Percentiles rank a stretch among this genome's conserved stretches.
Conservation (phyloP, 2,797 vertebrate genomes). For the Loris lydekkerianus region DNA sequence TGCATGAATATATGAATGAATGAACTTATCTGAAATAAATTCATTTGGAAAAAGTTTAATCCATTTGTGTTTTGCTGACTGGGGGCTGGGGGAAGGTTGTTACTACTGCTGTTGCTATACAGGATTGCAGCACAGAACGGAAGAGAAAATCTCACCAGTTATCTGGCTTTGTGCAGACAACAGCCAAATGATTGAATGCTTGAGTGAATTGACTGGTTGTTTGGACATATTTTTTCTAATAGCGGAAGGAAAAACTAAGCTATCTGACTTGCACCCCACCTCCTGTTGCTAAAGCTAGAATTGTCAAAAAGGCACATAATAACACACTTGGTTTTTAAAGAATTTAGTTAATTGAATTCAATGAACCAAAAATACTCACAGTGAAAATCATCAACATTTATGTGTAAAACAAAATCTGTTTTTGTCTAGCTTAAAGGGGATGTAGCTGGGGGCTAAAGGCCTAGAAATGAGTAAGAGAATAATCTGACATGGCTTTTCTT, state of each 20-base stretch:
- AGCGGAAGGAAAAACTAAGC: not conserved
- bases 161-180: not conserved
- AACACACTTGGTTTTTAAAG: constrained; percentile 69
- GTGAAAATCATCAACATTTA: constrained; percentile 73
- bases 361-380: constrained; percentile 71
- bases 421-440: constrained; percentile 52
- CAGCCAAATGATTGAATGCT: constrained; percentile 12
- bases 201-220: not conserved
- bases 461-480: not conserved
- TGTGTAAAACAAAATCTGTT: constrained; percentile 73
- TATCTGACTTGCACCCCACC: not conserved
- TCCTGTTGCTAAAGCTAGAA: not conserved
- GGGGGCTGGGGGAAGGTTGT: not conserved
- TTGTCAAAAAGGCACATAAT: constrained; percentile 52
- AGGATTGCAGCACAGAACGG: not conserved
- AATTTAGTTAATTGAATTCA: constrained; percentile 75
- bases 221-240: not conserved
- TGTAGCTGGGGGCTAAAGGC: constrained; percentile 13
- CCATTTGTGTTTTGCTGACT: not conserved
- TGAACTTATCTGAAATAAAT: not conserved
- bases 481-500: not conserved
- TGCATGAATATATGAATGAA: not conserved
- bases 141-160: not conserved
- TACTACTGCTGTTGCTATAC: not conserved
- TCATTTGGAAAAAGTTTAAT: not conserved